Evolutionary conservation across 2,113 vertebrate genomes (phyloP).

Genomic region (Pipra filicauda): DNA sequence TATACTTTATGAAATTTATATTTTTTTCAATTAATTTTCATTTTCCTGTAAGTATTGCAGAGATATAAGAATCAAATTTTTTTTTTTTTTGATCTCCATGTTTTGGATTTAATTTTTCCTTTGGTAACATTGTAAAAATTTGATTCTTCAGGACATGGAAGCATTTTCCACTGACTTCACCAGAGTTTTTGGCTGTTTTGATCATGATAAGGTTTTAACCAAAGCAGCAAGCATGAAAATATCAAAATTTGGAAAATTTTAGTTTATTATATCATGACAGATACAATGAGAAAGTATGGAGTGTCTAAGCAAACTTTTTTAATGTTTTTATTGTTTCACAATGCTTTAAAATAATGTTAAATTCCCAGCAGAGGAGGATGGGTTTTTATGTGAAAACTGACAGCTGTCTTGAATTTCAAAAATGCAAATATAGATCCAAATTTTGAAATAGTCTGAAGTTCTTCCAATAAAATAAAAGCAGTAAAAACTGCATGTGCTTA

Average conservation of each 20-base stretch:
- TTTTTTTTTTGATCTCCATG: not conserved
- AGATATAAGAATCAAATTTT: not conserved
- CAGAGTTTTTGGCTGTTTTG: not conserved
- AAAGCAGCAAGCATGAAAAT: not conserved
- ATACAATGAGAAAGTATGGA: not conserved
- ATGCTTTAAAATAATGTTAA: not conserved
- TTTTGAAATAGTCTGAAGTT: conserved; percentile 10
- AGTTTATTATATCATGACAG: not conserved
- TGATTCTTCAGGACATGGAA: not conserved
- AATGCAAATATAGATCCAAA: conserved; percentile 17
- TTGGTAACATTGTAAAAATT: not conserved
- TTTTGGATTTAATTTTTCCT: not conserved
- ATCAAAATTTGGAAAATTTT: not conserved
- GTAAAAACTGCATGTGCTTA: not conserved
- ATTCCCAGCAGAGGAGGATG: not conserved
- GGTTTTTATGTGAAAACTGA: not conserved
- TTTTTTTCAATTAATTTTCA: not conserved
- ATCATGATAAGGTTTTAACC: not conserved
- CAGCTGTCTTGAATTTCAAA: conserved; percentile 21
- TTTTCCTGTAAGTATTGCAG: not conserved
- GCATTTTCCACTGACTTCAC: not conserved
- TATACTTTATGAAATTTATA: not conserved
- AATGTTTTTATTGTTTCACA: not conserved
- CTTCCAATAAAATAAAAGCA: conserved; percentile 33
- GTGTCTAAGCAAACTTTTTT: not conserved